Evolutionary conservation across 2,113 vertebrate genomes (phyloP).

Genomic region (Eptesicus fuscus): DNA sequence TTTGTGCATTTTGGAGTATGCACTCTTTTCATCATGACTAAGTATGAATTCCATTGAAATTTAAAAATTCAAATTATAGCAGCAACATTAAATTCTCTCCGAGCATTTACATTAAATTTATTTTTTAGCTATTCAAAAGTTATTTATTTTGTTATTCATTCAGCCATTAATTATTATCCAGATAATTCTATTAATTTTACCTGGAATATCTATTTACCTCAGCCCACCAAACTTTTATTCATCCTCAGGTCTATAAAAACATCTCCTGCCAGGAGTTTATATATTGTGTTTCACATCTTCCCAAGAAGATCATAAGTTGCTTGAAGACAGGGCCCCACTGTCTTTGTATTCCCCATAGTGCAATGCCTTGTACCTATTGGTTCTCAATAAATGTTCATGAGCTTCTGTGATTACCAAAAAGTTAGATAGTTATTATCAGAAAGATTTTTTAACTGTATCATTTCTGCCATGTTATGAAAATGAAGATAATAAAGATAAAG

Average conservation of each 20-base stretch:
- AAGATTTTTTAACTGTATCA: background rate
- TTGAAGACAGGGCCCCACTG: background rate
- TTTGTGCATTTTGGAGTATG: constrained; percentile 6
- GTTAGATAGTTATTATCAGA: background rate
- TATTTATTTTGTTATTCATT: background rate
- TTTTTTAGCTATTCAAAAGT: background rate
- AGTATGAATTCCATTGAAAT: background rate
- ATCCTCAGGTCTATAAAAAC: background rate
- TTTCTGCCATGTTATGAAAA: background rate
- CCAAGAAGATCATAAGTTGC: background rate
- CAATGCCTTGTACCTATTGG: background rate
- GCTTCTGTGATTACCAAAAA: background rate
- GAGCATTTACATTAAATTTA: background rate
- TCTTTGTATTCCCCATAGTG: background rate
- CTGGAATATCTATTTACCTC: background rate
- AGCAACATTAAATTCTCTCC: constrained; percentile 13
- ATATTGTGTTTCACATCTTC: background rate
- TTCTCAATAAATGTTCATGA: background rate
- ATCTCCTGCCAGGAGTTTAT: background rate
- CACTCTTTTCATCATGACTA: background rate
- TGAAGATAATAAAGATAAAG: background rate
- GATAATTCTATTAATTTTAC: background rate
- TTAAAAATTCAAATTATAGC: background rate
- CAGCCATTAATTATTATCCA: background rate
- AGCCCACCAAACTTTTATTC: background rate